A percentile compares a stretch with the other conserved stretches of the same genome.
phyloP scores from a whole-genome alignment of 2,888 invertebrate species.

The Eupithecia tripunctaria region DNA sequence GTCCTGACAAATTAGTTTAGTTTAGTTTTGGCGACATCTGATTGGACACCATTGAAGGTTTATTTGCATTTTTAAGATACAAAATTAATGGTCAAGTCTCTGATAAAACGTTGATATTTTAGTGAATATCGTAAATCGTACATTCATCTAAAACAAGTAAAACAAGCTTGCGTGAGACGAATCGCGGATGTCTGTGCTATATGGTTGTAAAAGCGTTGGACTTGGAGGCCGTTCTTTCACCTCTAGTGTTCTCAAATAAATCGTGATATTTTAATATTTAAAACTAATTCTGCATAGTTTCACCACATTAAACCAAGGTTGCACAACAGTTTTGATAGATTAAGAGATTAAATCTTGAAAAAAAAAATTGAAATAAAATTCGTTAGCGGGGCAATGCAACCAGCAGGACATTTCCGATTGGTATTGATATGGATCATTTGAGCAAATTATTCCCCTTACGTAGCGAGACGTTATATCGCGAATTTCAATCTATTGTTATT shows the following conservation, averaged over 20 bases:
- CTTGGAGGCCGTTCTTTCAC: slow-evolving; percentile 74
- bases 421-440: not conserved
- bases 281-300: slow-evolving; percentile 5
- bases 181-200: slow-evolving; percentile 67
- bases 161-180: slow-evolving; percentile 57
- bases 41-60: too few species aligned
- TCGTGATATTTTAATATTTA: slow-evolving; percentile 5
- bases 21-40: too few species aligned
- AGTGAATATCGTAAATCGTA: slow-evolving; percentile 8
- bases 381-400: not conserved
- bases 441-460: too few species aligned
- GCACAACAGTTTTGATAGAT: not conserved
- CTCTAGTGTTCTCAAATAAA: slow-evolving; percentile 42
- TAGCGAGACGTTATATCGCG: too few species aligned
- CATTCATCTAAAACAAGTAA: slow-evolving; percentile 57
- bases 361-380: too few species aligned
- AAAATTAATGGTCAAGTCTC: not conserved
- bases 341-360: not conserved
- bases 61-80: too few species aligned
- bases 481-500: too few species aligned
- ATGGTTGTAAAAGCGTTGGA: slow-evolving; percentile 63
- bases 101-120: slow-evolving; percentile 2
- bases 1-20: too few species aligned
- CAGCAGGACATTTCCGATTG: not conserved
- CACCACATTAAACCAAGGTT: slow-evolving; percentile 4